These are phyloP conservation scores for Hippocampus mohnikei DNA, from an alignment of 2,113 vertebrate genomes.

Conservation along the genomic window DNA sequence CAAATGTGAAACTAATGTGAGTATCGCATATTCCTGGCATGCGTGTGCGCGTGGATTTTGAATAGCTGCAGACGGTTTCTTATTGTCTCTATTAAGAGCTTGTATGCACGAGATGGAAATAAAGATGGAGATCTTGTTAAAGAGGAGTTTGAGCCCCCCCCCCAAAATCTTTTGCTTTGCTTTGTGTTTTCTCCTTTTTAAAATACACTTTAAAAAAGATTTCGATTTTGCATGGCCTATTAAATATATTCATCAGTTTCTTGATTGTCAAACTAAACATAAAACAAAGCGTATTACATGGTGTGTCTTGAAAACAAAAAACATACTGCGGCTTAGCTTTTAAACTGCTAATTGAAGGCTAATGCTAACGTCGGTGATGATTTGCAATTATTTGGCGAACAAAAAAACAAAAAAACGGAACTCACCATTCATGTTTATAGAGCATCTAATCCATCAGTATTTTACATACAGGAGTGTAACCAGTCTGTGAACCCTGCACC, in stretches of 20 bases:
- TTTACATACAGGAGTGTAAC: conserved; percentile 10
- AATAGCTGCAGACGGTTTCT: background rate
- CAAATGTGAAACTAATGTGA: conserved; percentile 16
- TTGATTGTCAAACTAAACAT: background rate
- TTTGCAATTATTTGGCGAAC: background rate
- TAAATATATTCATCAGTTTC: background rate
- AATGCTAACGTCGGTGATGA: background rate
- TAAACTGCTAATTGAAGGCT: background rate
- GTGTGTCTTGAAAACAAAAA: background rate
- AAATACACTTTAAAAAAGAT: background rate
- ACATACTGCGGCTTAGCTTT: background rate
- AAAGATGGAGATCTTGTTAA: background rate
- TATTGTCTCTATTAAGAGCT: background rate
- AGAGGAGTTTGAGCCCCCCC: background rate
- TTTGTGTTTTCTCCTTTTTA: background rate
- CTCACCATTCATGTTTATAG: background rate
- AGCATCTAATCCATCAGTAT: background rate
- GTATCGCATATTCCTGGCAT: conserved; percentile 11
- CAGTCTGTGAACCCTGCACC: conserved; percentile 44
- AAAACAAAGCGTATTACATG: background rate
- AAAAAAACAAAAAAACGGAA: background rate
- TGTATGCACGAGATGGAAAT: background rate
- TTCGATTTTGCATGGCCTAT: background rate
- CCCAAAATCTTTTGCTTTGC: background rate
- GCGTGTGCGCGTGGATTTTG: conserved; percentile 12